Evolutionary conservation across 2,888 invertebrate species (phyloP).

Genomic region (Urechis unicinctus): DNA sequence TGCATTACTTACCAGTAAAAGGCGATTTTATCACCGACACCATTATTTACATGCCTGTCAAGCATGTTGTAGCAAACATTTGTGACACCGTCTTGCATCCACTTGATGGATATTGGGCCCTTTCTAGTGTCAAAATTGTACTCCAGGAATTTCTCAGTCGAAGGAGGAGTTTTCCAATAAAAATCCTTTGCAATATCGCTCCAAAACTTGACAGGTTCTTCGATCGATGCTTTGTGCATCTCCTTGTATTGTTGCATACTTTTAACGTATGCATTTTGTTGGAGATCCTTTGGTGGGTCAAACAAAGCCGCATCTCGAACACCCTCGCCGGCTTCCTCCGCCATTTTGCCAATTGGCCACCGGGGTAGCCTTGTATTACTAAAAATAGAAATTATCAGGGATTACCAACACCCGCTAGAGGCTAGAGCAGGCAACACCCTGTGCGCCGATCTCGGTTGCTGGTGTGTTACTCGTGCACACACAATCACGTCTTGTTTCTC

Average conservation of each 20-base stretch:
- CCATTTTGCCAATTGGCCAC: too few species aligned
- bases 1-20: conserved; percentile 92
- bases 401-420: too few species aligned
- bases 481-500: too few species aligned
- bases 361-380: too few species aligned
- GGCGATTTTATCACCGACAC: conserved; percentile 82
- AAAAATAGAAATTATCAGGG: too few species aligned
- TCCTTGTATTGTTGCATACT: conserved; percentile 71
- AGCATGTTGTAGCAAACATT: conserved; percentile 93
- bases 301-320: too few species aligned
- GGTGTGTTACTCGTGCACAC: too few species aligned
- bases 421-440: too few species aligned
- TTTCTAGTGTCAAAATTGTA: conserved; percentile 84
- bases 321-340: too few species aligned
- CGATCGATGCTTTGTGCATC: conserved; percentile 78
- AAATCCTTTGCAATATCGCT: conserved; percentile 85
- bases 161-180: conserved; percentile 69
- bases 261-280: conserved; percentile 56
- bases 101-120: conserved; percentile 85
- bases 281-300: conserved; percentile 31
- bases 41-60: conserved; percentile 78
- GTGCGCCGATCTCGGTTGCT: too few species aligned
- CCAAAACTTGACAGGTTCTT: conserved; percentile 89
- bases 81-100: conserved; percentile 90
- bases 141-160: conserved; percentile 66